These are phyloP conservation scores for Ia io DNA, from an alignment of 2,113 vertebrate genomes.

Conservation along the genomic window DNA sequence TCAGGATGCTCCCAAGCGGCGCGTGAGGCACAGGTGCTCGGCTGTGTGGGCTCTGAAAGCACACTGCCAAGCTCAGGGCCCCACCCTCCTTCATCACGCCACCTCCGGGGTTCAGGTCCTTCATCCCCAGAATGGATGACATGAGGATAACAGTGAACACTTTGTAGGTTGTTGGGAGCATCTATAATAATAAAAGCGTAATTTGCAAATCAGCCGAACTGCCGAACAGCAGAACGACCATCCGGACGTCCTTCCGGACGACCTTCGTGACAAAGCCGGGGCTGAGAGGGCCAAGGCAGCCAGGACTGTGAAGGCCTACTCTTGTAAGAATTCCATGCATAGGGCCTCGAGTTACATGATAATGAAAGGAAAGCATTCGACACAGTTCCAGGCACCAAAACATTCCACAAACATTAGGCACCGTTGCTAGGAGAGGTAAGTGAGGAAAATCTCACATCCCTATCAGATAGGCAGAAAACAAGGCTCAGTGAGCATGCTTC, in stretches of 20 bases:
- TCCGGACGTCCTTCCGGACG: no score
- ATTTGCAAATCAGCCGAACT: no score
- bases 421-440: not conserved
- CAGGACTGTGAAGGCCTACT: no score
- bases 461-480: not conserved
- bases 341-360: no score
- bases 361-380: not conserved
- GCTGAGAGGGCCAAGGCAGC: no score
- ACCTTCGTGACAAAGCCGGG: no score
- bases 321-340: no score
- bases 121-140: not conserved
- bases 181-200: not conserved
- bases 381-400: not conserved
- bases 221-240: accelerated
- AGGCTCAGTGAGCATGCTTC: not conserved
- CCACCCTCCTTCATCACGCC: not conserved
- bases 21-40: no score
- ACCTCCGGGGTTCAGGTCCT: not conserved
- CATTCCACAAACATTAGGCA: not conserved
- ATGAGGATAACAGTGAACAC: not conserved
- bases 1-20: no score
- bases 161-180: not conserved
- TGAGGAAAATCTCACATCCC: not conserved
- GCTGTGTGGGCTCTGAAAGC: not conserved
- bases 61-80: not conserved